Conservation (phyloP, 2,113 vertebrate genomes). For the Corydoras maculifer region DNA sequence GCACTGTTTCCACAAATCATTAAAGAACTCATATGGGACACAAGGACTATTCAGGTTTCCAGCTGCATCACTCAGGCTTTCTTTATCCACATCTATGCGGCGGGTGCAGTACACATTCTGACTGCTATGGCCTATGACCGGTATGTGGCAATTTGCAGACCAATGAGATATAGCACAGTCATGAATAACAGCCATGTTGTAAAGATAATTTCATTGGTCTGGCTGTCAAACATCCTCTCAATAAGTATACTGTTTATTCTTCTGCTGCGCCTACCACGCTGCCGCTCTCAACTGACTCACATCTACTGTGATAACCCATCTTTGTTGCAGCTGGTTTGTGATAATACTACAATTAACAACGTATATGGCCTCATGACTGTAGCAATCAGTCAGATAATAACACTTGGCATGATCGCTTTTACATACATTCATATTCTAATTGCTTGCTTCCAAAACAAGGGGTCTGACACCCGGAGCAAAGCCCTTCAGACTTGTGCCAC, state of each 20-base stretch:
- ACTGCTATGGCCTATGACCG: conserved; percentile 66
- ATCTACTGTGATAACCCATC: conserved; percentile 60
- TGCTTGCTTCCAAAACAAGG: conserved; percentile 55
- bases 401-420: conserved; percentile 46
- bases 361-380: conserved; percentile 47
- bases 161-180: conserved; percentile 58
- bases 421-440: conserved; percentile 62
- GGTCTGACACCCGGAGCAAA: conserved; percentile 58
- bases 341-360: conserved; percentile 55
- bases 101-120: conserved; percentile 51
- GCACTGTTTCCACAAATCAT: conserved; percentile 54
- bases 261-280: conserved; percentile 59
- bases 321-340: conserved; percentile 57
- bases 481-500: conserved; percentile 65
- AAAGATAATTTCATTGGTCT: conserved; percentile 51
- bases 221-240: conserved; percentile 47
- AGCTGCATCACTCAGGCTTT: conserved; percentile 62
- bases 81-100: conserved; percentile 61
- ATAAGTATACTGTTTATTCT: conserved; percentile 54
- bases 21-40: conserved; percentile 48
- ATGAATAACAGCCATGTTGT: conserved; percentile 55
- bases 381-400: conserved; percentile 35
- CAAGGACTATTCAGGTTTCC: conserved; percentile 45
- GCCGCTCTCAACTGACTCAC: conserved; percentile 48
- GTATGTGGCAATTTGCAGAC: conserved; percentile 64